phyloP scores from a whole-genome alignment of 2,888 invertebrate genomes.

The Eristalis intricaria region DNA sequence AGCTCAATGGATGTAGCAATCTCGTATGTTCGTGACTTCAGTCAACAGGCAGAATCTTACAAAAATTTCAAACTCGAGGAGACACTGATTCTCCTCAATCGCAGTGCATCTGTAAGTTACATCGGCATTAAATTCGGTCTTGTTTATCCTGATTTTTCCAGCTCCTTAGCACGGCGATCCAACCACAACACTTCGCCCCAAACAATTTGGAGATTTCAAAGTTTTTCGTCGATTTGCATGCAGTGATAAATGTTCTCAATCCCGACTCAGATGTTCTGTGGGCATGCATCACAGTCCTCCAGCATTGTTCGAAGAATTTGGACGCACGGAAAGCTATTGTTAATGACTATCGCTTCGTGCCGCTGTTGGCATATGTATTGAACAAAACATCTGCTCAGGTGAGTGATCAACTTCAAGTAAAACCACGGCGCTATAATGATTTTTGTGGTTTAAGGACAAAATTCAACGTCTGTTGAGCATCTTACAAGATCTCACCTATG shows the following conservation, averaged over 20 bases:
- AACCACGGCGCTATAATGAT: neutral
- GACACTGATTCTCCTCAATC: conserved; percentile 77
- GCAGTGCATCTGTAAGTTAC: conserved; percentile 76
- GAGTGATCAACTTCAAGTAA: neutral
- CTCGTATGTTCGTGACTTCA: conserved; percentile 78
- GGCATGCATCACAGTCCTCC: conserved; percentile 77
- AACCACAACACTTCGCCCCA: conserved; percentile 76
- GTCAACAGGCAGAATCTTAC: conserved; percentile 75
- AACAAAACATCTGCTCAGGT: conserved; percentile 74
- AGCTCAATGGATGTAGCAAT: conserved; percentile 73
- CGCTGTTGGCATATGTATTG: conserved; percentile 76
- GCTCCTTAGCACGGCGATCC: conserved; percentile 75
- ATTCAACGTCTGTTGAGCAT: conserved; percentile 76
- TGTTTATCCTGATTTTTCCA: conserved; percentile 3
- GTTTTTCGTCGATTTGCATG: conserved; percentile 79
- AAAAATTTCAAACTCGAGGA: conserved; percentile 76
- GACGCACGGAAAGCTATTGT: conserved; percentile 77
- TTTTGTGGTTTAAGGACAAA: conserved; percentile 74
- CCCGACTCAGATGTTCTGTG: conserved; percentile 77
- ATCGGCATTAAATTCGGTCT: neutral
- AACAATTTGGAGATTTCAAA: conserved; percentile 77
- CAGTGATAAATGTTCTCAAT: conserved; percentile 76
- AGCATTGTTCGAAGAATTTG: conserved; percentile 78
- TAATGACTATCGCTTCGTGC: conserved; percentile 78
- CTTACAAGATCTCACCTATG: conserved; percentile 88